Conservation (phyloP, 1,140 invertebrate genomes). For the Anastatus disparis region DNA sequence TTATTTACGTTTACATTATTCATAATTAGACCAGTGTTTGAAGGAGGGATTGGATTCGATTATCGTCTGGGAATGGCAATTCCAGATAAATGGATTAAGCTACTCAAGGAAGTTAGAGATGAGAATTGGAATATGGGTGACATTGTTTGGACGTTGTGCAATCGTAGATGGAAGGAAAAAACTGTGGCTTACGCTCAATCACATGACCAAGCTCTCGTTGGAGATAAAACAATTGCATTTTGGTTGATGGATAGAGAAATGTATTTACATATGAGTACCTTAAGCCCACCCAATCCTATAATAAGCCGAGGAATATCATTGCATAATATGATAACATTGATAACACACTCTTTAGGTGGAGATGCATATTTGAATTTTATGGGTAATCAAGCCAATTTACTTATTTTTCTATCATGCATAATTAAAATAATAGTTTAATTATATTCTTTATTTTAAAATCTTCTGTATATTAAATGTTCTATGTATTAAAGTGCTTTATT, state of each 20-base stretch:
- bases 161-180: constrained; percentile 94
- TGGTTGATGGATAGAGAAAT: constrained; percentile 99
- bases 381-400: too few species aligned
- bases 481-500: too few species aligned
- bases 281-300: constrained; percentile 76
- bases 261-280: constrained; percentile 93
- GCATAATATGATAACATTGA: constrained; percentile 96
- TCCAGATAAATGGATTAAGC: constrained; percentile 98
- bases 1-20: too few species aligned
- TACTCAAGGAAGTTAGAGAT: constrained; percentile 85
- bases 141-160: constrained; percentile 94
- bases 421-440: too few species aligned
- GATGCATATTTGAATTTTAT: constrained; percentile 99
- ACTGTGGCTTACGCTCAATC: constrained; percentile 97
- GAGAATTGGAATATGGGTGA: constrained; percentile 96
- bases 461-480: too few species aligned
- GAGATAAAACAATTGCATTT: constrained; percentile 98
- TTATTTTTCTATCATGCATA: too few species aligned
- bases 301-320: constrained; percentile 93
- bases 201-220: constrained; percentile 96
- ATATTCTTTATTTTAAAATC: too few species aligned
- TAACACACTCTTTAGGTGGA: constrained; percentile 94
- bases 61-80: constrained; percentile 98
- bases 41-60: constrained; percentile 97
- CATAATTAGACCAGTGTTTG: constrained; percentile 78